Percentiles rank a stretch among this genome's conserved stretches.
These are phyloP conservation scores for Sinella curviseta DNA, from an alignment of 1,140 invertebrate genomes.

Conservation along the genomic window DNA sequence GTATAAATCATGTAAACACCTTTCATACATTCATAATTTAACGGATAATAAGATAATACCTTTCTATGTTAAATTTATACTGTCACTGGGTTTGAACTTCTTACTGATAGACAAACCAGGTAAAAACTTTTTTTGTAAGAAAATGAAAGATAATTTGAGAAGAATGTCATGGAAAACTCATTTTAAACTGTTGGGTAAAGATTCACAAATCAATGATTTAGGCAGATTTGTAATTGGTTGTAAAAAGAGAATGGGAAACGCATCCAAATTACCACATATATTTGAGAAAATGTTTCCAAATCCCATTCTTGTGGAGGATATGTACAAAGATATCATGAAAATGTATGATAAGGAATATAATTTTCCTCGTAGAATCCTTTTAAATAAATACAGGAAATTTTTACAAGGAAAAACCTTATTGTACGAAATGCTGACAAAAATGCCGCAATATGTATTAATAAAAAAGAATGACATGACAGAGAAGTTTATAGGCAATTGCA, in stretches of 20 bases:
- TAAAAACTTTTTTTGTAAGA: neutral
- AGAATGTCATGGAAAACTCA: neutral
- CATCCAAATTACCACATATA: no score
- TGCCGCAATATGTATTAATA: neutral
- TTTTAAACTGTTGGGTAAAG: neutral
- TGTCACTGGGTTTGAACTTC: neutral
- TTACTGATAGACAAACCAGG: neutral
- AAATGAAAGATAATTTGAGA: neutral
- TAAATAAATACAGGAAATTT: neutral
- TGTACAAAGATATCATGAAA: no score
- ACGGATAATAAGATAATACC: no score
- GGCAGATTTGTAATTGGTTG: no score
- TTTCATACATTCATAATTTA: no score
- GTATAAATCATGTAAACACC: no score
- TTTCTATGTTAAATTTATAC: neutral
- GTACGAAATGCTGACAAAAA: neutral
- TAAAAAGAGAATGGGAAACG: no score
- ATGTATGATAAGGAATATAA: neutral
- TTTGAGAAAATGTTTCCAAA: no score
- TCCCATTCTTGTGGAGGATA: no score
- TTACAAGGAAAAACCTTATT: neutral
- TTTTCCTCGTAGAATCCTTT: neutral
- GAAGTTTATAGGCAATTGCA: neutral
- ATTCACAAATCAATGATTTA: no score
- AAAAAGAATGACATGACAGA: neutral